Percentiles rank a stretch among this genome's conserved stretches.
Conservation (phyloP, 2,888 invertebrate species). For the Cephus spinipes region DNA sequence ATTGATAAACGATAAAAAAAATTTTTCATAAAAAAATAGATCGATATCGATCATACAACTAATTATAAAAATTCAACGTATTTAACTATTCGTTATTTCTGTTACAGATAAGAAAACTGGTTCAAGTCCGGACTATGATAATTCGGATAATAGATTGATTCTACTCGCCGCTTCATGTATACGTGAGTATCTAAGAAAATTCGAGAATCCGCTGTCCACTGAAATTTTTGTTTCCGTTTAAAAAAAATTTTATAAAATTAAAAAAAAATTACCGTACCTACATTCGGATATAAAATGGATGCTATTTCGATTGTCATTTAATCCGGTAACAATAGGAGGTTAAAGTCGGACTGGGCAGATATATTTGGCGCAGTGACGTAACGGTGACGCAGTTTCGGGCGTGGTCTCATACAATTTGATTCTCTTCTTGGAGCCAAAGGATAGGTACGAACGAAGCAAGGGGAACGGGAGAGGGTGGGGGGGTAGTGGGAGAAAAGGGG, state of each 20-base stretch:
- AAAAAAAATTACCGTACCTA: no score
- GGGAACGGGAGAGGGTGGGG: neutral
- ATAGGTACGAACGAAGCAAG: neutral
- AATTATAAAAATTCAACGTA: neutral
- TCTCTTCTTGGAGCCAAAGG: neutral
- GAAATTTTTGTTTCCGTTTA: no score
- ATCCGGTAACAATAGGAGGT: neutral
- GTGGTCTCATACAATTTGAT: constrained; percentile 21
- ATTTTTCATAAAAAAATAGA: neutral
- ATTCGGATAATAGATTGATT: constrained; percentile 64
- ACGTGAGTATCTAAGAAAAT: constrained; percentile 51
- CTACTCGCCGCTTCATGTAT: constrained; percentile 65
- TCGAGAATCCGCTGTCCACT: no score
- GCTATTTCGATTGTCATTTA: neutral
- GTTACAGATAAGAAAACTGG: constrained; percentile 56
- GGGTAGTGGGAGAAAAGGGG: neutral
- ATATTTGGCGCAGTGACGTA: constrained; percentile 22
- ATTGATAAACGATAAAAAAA: neutral
- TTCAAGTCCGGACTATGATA: constrained; percentile 61
- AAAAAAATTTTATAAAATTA: no score
- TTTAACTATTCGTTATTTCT: constrained; percentile 13
- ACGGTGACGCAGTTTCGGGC: constrained; percentile 18
- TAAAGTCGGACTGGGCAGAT: neutral
- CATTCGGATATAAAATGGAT: neutral
- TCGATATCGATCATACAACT: neutral